Conservation (phyloP, 2,113 vertebrate genomes). For the Dasyprocta punctata region DNA sequence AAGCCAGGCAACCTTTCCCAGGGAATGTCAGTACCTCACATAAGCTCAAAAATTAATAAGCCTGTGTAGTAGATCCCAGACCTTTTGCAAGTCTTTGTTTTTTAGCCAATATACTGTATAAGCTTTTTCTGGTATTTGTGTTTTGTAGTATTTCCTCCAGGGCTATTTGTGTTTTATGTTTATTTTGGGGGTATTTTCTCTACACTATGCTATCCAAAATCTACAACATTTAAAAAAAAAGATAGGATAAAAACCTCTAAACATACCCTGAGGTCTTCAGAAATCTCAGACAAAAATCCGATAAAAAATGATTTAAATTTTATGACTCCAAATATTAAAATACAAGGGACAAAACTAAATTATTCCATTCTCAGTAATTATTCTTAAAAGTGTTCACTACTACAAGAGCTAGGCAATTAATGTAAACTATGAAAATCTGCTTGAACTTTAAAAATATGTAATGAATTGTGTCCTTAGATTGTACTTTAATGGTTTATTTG, state of each 20-base stretch:
- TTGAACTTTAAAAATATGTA: conserved; percentile 34
- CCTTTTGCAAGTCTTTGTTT: not conserved
- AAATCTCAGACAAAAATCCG: not conserved
- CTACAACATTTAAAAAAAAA: not conserved
- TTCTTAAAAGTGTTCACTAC: not conserved
- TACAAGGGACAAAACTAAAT: not conserved
- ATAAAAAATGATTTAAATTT: conserved; percentile 14
- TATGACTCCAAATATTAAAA: conserved; percentile 39
- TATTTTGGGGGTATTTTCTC: not conserved
- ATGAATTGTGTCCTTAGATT: not conserved
- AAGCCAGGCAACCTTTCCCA: conserved; percentile 2
- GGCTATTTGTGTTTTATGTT: conserved; percentile 17
- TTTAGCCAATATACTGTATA: not conserved
- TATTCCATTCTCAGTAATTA: not conserved
- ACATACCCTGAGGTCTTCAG: not conserved
- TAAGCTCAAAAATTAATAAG: conserved; percentile 22
- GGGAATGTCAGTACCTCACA: not conserved
- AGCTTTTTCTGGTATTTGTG: not conserved
- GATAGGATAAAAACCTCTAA: not conserved
- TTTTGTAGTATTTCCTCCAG: not conserved
- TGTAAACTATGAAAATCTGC: not conserved
- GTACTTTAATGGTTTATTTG: not conserved
- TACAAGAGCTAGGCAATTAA: not conserved
- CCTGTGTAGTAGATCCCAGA: not conserved
- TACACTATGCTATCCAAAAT: not conserved